Percentiles rank a stretch among this genome's conserved stretches.
Conservation (phyloP, 1,140 invertebrate genomes). For the Cherax quadricarinatus region DNA sequence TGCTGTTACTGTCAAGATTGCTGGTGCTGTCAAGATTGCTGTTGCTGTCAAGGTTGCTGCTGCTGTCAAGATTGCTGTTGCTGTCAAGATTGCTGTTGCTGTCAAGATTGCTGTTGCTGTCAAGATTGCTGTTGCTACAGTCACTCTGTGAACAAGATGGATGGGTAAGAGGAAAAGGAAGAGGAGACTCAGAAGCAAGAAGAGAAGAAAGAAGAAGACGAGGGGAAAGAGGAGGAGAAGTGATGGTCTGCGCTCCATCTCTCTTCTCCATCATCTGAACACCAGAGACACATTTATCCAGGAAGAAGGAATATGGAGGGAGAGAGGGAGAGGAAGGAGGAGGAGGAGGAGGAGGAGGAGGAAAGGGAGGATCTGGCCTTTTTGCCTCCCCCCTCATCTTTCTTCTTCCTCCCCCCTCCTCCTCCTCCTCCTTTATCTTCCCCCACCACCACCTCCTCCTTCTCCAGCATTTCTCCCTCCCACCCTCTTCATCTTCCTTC, state of each 20-base stretch:
- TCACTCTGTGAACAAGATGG: no score
- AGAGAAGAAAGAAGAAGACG: not conserved
- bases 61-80: no score
- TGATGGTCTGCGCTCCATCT: no score
- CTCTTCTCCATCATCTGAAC: no score
- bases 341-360: slow-evolving; percentile 9
- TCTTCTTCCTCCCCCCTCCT: not conserved
- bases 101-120: no score
- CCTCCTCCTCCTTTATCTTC: not conserved
- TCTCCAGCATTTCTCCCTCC: not conserved
- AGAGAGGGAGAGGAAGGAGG: slow-evolving; percentile 31
- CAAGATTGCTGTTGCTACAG: no score
- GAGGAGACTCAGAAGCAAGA: not conserved
- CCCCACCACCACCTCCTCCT: not conserved
- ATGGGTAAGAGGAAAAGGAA: not conserved
- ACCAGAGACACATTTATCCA: no score
- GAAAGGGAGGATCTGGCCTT: slow-evolving; percentile 8
- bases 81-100: no score
- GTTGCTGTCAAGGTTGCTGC: no score
- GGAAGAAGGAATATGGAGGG: no score
- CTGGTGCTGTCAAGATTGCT: no score
- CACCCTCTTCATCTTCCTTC: not conserved
- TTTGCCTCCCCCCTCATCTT: not conserved
- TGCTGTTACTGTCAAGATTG: no score
- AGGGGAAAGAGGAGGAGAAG: not conserved